Conservation (phyloP, 2,113 vertebrate species). For the Cephalophus harveyi region DNA sequence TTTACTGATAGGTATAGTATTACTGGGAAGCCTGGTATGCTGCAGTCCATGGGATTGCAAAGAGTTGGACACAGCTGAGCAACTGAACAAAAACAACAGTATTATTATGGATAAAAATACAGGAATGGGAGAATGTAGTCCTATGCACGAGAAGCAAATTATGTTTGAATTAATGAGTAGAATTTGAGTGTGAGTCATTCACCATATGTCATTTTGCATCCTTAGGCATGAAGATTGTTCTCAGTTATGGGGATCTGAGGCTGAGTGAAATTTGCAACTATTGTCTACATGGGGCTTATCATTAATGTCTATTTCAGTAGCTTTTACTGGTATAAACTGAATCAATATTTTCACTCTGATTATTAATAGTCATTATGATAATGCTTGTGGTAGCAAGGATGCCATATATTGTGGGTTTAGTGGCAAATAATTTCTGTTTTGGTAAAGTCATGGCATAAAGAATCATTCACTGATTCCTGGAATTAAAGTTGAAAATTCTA, state of each 20-base stretch:
- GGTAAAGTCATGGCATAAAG: background rate
- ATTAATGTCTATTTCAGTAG: background rate
- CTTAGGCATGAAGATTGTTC: background rate
- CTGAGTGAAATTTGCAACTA: background rate
- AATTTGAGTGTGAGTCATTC: background rate
- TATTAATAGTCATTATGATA: background rate
- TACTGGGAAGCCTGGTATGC: background rate
- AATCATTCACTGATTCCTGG: background rate
- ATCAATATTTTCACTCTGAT: background rate
- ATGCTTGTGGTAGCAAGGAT: background rate
- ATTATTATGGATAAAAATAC: background rate
- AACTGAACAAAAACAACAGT: background rate
- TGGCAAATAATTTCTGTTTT: background rate
- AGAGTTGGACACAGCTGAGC: background rate
- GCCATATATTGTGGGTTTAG: background rate
- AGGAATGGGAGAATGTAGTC: background rate
- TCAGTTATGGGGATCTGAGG: background rate
- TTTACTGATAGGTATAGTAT: background rate
- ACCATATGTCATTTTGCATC: background rate
- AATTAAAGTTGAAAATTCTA: background rate
- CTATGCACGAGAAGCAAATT: background rate
- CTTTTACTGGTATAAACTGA: background rate
- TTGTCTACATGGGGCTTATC: background rate
- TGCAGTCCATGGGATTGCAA: background rate
- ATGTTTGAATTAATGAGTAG: background rate